Evolutionary conservation across 2,888 invertebrate genomes (phyloP).

Genomic region (Agapetus fuscipes): DNA sequence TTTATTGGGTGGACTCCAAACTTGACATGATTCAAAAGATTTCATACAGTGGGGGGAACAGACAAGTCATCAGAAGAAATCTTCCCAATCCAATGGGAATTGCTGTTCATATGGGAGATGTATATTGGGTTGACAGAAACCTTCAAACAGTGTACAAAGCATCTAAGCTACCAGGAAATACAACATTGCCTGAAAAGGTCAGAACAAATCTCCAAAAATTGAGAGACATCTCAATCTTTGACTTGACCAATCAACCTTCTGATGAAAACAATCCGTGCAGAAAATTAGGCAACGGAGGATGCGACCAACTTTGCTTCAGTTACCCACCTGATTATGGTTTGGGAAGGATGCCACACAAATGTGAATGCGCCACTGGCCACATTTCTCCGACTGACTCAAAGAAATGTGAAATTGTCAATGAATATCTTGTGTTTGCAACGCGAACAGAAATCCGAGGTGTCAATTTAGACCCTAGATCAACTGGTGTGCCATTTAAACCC

Average conservation of each 20-base stretch:
- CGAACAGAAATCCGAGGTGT: slow-evolving; percentile 88
- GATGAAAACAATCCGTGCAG: slow-evolving; percentile 76
- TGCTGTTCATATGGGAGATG: slow-evolving; percentile 70
- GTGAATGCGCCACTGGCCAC: slow-evolving; percentile 89
- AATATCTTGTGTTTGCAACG: slow-evolving; percentile 89
- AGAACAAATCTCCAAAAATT: slow-evolving; percentile 78
- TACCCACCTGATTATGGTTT: slow-evolving; percentile 57
- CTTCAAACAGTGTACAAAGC: slow-evolving; percentile 74
- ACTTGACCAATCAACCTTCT: slow-evolving; percentile 76
- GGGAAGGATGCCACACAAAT: slow-evolving; percentile 52
- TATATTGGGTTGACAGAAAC: slow-evolving; percentile 94
- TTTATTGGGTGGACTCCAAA: slow-evolving; percentile 96
- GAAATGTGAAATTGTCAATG: slow-evolving; percentile 74
- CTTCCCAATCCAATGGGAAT: slow-evolving; percentile 92
- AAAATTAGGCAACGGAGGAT: slow-evolving; percentile 68
- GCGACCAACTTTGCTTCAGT: slow-evolving; percentile 94
- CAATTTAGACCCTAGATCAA: slow-evolving; percentile 75
- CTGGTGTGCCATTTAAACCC: slow-evolving; percentile 75
- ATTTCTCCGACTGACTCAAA: slow-evolving; percentile 53
- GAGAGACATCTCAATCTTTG: slow-evolving; percentile 86
- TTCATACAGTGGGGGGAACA: slow-evolving; percentile 70
- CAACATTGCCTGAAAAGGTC: slow-evolving; percentile 57
- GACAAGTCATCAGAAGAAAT: slow-evolving; percentile 75
- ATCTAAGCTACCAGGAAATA: slow-evolving; percentile 67
- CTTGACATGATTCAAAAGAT: slow-evolving; percentile 90